A percentile compares a stretch with the other conserved stretches of the same genome.
These are phyloP conservation scores for Ageneiosus marmoratus DNA, from an alignment of 2,113 vertebrate genomes.

Conservation along the genomic window DNA sequence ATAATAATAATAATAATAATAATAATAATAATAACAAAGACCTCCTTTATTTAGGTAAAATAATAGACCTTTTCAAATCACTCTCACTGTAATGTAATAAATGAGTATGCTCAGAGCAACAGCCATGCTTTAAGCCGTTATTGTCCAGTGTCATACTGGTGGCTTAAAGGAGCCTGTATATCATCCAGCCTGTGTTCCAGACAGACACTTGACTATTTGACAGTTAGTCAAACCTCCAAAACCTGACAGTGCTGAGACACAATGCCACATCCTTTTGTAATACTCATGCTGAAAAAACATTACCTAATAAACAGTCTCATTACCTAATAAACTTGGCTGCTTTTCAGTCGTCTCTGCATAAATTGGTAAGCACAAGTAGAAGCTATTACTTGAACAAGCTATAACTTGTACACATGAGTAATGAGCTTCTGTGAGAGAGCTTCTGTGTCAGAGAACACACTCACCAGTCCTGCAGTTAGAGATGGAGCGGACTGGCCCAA, in stretches of 20 bases:
- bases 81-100: neutral
- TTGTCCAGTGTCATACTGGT: neutral
- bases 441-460: constrained; percentile 45
- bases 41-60: neutral
- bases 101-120: neutral
- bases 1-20: too few species aligned
- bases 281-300: neutral
- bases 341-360: neutral
- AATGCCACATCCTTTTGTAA: neutral
- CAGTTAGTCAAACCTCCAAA: neutral
- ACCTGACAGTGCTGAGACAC: neutral
- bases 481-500: constrained; percentile 94
- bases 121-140: neutral
- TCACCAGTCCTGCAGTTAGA: constrained; percentile 92
- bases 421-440: neutral
- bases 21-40: too few species aligned
- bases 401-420: neutral
- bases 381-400: neutral
- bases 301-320: too few species aligned
- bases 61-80: neutral
- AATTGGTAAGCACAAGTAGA: neutral
- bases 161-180: neutral
- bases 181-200: neutral
- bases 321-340: neutral
- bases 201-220: neutral